A percentile compares a stretch with the other conserved stretches of the same genome.
Conservation (phyloP, 2,797 vertebrate species). For the Enteromius trimaculatus region DNA sequence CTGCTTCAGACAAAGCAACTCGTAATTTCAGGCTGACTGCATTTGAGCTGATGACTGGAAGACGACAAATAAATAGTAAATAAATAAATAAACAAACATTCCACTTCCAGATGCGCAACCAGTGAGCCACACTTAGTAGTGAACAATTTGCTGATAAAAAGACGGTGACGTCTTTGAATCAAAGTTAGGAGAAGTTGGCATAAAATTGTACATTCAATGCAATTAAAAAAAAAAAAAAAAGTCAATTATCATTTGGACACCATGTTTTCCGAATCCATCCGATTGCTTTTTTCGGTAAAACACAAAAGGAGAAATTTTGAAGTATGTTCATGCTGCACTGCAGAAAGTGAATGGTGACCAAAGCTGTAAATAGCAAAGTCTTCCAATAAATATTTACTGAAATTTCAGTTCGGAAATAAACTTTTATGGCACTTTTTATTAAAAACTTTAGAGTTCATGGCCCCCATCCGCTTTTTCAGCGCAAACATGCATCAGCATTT, state of each 20-base stretch:
- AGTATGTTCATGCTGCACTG: background rate
- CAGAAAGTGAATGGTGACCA: background rate
- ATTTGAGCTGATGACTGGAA: slow-evolving; percentile 67
- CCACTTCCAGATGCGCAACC: slow-evolving; percentile 48
- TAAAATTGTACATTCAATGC: slow-evolving; percentile 56
- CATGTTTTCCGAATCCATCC: background rate
- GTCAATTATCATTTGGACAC: background rate
- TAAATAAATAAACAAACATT: slow-evolving; percentile 66
- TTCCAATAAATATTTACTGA: background rate
- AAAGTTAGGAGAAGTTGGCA: slow-evolving; percentile 47
- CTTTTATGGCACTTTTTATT: slow-evolving; percentile 12
- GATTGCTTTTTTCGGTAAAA: background rate
- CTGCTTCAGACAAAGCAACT: slow-evolving; percentile 39
- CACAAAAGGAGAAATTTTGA: background rate
- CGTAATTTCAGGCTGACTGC: slow-evolving; percentile 59
- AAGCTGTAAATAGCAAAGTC: background rate
- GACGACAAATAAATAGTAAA: slow-evolving; percentile 73
- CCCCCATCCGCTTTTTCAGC: background rate
- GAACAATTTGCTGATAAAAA: slow-evolving; percentile 36
- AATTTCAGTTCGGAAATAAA: background rate
- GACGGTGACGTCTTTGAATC: slow-evolving; percentile 42
- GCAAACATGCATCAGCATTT: background rate
- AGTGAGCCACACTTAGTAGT: slow-evolving; percentile 57
- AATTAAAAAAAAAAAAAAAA: background rate
- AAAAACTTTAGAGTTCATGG: background rate